Conservation (phyloP, 2,113 vertebrate genomes). For the Ciconia boyciana region DNA sequence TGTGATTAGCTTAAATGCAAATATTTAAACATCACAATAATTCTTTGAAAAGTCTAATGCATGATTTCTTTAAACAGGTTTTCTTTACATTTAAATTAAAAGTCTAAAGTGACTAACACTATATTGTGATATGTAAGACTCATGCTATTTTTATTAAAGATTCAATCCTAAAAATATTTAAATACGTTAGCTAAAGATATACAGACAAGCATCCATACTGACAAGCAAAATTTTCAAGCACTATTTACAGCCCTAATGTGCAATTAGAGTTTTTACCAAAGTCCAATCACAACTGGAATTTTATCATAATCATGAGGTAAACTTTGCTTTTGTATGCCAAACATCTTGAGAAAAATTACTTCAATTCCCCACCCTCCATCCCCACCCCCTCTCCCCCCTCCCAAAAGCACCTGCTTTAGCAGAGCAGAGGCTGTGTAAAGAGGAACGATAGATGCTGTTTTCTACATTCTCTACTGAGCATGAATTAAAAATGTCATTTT, state of each 20-base stretch:
- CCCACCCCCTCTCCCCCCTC: neutral
- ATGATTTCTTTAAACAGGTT: neutral
- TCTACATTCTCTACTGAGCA: neutral
- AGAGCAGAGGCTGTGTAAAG: neutral
- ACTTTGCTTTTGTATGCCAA: neutral
- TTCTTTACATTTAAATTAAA: slow-evolving; percentile 19
- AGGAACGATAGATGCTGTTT: neutral
- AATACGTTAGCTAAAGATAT: neutral
- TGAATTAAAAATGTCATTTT: neutral
- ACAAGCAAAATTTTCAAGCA: neutral
- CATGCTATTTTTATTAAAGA: neutral
- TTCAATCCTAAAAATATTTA: neutral
- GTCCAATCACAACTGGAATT: neutral
- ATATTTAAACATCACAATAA: slow-evolving; percentile 53
- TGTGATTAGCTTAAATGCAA: slow-evolving; percentile 59
- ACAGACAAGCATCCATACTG: neutral
- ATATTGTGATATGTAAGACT: neutral
- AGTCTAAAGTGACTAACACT: neutral
- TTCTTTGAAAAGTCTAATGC: slow-evolving; percentile 36
- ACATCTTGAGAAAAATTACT: neutral
- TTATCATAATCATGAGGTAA: neutral
- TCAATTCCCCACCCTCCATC: neutral
- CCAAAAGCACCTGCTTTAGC: neutral
- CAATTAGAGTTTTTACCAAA: neutral
- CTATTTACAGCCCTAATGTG: neutral